These are phyloP conservation scores for Leptopilina drosophilae DNA, from an alignment of 2,888 invertebrate genomes.

Conservation along the genomic window DNA sequence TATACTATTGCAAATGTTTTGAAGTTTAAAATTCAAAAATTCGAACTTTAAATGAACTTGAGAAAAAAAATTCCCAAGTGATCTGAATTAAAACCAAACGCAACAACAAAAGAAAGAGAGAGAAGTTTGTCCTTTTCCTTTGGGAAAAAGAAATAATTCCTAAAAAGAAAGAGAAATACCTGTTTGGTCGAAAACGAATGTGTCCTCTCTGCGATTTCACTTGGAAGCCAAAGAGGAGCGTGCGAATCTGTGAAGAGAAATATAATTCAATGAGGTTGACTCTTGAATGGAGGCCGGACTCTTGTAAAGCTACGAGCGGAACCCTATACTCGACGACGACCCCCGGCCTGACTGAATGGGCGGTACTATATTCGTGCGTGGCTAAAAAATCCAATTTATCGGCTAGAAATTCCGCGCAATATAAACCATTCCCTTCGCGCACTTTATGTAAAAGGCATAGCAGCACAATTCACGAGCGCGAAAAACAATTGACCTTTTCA, in stretches of 20 bases:
- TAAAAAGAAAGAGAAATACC: not conserved
- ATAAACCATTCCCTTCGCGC: constrained; percentile 59
- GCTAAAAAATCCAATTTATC: constrained; percentile 66
- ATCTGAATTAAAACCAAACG: too few relatives aligned
- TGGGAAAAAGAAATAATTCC: not conserved
- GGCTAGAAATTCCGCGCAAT: constrained; percentile 61
- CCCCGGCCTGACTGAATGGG: constrained; percentile 61
- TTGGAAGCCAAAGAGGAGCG: constrained; percentile 41
- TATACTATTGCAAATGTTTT: too few relatives aligned
- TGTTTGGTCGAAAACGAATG: constrained; percentile 22
- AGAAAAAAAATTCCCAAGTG: too few relatives aligned
- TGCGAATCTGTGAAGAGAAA: constrained; percentile 59
- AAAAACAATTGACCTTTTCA: constrained; percentile 59
- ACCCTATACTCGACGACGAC: constrained; percentile 49
- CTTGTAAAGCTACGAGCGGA: constrained; percentile 50
- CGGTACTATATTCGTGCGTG: constrained; percentile 66
- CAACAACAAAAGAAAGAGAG: not conserved
- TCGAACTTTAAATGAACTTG: too few relatives aligned
- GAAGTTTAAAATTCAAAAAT: too few relatives aligned
- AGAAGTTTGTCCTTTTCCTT: not conserved
- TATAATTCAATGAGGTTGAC: constrained; percentile 66
- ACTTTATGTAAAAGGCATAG: constrained; percentile 40
- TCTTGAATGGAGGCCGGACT: constrained; percentile 65
- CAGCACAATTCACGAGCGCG: constrained; percentile 14
- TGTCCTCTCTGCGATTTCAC: constrained; percentile 13